Evolutionary conservation across 1,140 invertebrate genomes (phyloP), one percentile per base, ranked within the genome.

Genomic region (Condylostylus longicornis): DNA sequence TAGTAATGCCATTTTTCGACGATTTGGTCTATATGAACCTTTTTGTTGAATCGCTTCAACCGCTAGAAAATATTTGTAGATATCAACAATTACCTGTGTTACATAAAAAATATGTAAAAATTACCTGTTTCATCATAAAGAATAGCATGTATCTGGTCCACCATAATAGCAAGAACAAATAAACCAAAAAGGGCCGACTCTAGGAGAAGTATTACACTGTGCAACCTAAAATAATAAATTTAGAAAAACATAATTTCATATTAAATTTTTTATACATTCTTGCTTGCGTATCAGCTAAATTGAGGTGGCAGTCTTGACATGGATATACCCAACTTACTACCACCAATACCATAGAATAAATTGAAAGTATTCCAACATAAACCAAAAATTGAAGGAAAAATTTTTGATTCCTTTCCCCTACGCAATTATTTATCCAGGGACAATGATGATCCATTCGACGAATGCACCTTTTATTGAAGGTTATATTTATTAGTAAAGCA

Each of bases 341-440:
- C 29, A 85, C 77, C 49, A 87, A 62, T 14, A 61, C 64, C 20
- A 82, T 70, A 13, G 81, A 76, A 61, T 84, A 87, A 1, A 71
- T 43, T 10, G 72, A 69, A 30, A 82, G 56, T 15, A 71, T 54
- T 46, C 73, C 75, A 37, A 81, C 76, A 53, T 78, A 81, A n/a
- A 90, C 71, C 33, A 93, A 66, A 66, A 93, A 93, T 58, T 91
- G 87, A 45, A 93, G 75, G 57, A 93, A 93, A 65, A 82, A 93
- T 57, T 89, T 91, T 65, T 93, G 87, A 68, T 93, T 93, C 49
- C 78, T 73, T 63, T 93, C 86, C 31, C 88, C 88, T 21, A 93
- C 86, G 64, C 88, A 93, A 61, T 93, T 93, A 55, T 93, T 91
- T 23, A 90, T 86, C 84, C 82, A 82, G 45, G 43, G 68, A 64